These are phyloP conservation scores for Phymatocera aterrima DNA, from an alignment of 2,888 invertebrate species.

Conservation along the genomic window DNA sequence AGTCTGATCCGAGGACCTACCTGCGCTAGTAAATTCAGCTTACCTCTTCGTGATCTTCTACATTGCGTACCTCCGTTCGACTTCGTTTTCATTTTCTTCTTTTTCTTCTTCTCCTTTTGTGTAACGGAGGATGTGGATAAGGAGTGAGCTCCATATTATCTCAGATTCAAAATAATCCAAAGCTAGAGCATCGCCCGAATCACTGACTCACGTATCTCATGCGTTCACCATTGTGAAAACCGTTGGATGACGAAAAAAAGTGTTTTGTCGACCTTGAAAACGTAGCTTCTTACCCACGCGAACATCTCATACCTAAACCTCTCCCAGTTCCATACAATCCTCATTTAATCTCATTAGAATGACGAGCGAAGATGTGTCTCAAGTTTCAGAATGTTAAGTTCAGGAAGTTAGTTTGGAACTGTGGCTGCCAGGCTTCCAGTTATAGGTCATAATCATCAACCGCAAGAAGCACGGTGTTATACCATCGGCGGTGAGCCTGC, in stretches of 20 bases:
- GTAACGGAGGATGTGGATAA: background rate
- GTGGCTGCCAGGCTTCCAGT: background rate
- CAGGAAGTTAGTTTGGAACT: conserved; percentile 6
- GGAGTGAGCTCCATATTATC: background rate
- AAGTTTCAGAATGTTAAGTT: conserved; percentile 19
- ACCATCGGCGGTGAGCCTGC: conserved; percentile 2
- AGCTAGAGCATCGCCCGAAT: too few relatives aligned
- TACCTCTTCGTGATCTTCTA: conserved; percentile 2
- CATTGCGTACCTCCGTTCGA: background rate
- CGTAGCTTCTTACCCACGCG: too few relatives aligned
- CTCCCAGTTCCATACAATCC: background rate
- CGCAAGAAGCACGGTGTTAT: conserved; percentile 15
- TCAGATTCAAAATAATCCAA: too few relatives aligned
- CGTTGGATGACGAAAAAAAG: too few relatives aligned
- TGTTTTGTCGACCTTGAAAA: too few relatives aligned
- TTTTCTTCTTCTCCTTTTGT: too few relatives aligned
- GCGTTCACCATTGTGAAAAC: too few relatives aligned
- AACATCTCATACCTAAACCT: background rate
- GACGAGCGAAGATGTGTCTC: conserved; percentile 13
- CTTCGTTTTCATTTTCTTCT: too few relatives aligned
- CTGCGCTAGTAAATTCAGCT: background rate
- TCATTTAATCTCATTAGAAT: background rate
- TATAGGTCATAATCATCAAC: conserved; percentile 30
- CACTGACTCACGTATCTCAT: too few relatives aligned
- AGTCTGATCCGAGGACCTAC: conserved; percentile 24